Evolutionary conservation across 2,888 invertebrate species (phyloP), one percentile per base, ranked within the genome.

Genomic region (Leuctra nigra): DNA sequence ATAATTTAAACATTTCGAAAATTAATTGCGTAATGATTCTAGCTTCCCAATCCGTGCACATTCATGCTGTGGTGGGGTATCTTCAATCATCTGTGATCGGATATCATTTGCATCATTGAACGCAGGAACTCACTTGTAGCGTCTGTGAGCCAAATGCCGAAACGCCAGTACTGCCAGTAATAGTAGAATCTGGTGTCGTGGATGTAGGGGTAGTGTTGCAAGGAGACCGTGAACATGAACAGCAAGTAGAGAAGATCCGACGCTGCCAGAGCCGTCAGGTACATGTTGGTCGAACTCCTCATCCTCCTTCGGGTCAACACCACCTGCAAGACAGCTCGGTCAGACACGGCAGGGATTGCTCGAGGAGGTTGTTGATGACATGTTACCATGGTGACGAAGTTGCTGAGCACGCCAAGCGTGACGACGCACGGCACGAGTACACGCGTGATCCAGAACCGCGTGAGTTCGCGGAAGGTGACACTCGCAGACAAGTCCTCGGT

Each of bases 221-320:
- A 72, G 1, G 82, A 81, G 55, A 87, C 72, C 36, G 82, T 70
- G 64, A 86, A 76, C 39, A 78, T 78, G 67, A 83, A 81, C 48
- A 84, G 70, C 57, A 87, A 73, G 71, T 85, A 85, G 57, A 86
- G 73, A 58, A 85, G 76, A 67, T 88, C 87, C 56, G 84, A 83
- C 58, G 83, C 75, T 44, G 87, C 87, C 62, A 88, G 71, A 0
- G 84, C 85, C 54, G 85, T 82, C 62, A 88, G 73, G 71, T 87
- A 88, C 59, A 80, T 78, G 71, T 87, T 87, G 58, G 87, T 87
- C 36, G 86, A 85, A 61, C 83, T 81, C 65, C 83, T 74, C 86
- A 87, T 87, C 52, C 84, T 78, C 62, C 81, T 75, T 62, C 77
- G 67, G 1, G 78, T 77, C 54, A 81, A 70, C 39, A 81, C 78